phyloP scores from a whole-genome alignment of 2,888 invertebrate species.

The Macroteleia sp. region DNA sequence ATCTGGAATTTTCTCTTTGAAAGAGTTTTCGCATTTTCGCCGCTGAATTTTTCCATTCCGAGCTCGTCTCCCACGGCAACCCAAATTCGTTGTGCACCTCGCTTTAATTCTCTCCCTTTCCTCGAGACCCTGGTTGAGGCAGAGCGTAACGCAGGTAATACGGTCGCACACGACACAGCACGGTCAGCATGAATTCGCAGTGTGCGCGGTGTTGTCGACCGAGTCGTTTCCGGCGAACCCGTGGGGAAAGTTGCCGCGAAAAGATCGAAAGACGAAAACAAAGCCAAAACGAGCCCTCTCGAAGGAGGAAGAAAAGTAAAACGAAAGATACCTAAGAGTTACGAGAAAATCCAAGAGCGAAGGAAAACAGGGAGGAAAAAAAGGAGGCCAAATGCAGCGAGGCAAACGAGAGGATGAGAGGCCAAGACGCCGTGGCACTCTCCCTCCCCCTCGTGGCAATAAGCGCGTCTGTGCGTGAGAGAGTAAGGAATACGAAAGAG shows the following conservation, averaged over 20 bases:
- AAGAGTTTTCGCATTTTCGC: too few relatives aligned
- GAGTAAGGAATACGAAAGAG: neutral
- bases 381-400: conserved; percentile 45
- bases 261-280: neutral
- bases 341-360: too few relatives aligned
- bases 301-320: conserved; percentile 27
- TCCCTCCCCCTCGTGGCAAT: conserved; percentile 9
- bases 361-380: conserved; percentile 16
- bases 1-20: too few relatives aligned
- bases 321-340: too few relatives aligned
- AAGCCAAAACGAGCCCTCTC: too few relatives aligned
- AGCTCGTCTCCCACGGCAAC: too few relatives aligned
- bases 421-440: conserved; percentile 27
- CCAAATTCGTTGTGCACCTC: conserved; percentile 25
- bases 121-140: conserved; percentile 17
- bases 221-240: conserved; percentile 29
- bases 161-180: conserved; percentile 34
- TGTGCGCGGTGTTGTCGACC: conserved; percentile 20
- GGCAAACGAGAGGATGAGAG: conserved; percentile 28
- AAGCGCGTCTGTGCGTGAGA: conserved; percentile 34
- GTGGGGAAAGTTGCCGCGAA: conserved; percentile 19
- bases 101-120: conserved; percentile 37
- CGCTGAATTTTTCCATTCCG: too few relatives aligned
- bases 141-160: conserved; percentile 48
- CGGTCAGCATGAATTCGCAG: conserved; percentile 42